Percentiles rank a stretch among this genome's conserved stretches.
phyloP scores from a whole-genome alignment of 2,888 invertebrate genomes.

The Aporophyla nigra region DNA sequence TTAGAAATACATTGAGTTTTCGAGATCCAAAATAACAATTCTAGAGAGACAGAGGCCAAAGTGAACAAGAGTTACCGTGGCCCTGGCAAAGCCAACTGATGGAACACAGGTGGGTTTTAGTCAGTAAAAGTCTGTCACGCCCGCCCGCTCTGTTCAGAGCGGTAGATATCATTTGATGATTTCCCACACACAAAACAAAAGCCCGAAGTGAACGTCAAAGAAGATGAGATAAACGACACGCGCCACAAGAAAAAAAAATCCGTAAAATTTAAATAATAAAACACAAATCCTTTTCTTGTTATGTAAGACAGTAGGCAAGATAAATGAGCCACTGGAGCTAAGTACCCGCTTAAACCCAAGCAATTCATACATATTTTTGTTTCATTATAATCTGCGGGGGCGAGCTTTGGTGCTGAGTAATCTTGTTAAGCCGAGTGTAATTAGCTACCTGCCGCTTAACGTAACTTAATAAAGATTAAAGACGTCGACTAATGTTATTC shows the following conservation, averaged over 20 bases:
- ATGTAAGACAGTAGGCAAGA: constrained; percentile 9
- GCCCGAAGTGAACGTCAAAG: not conserved
- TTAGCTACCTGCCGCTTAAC: constrained; percentile 24
- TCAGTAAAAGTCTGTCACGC: too few relatives aligned
- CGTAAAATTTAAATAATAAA: constrained; percentile 17
- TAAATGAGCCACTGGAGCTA: constrained; percentile 13
- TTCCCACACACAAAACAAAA: too few relatives aligned
- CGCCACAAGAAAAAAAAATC: not conserved
- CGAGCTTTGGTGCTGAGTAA: constrained; percentile 15
- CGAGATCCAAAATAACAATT: not conserved
- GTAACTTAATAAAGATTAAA: constrained; percentile 34
- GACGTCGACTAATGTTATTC: constrained; percentile 7
- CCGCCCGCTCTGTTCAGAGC: too few relatives aligned
- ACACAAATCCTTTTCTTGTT: constrained; percentile 17
- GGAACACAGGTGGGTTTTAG: too few relatives aligned
- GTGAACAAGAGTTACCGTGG: too few relatives aligned
- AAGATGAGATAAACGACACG: not conserved
- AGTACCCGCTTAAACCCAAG: constrained; percentile 14
- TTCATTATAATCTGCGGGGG: constrained; percentile 22
- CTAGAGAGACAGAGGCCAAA: not conserved
- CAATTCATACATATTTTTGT: constrained; percentile 31
- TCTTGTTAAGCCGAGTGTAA: constrained; percentile 34
- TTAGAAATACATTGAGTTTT: not conserved
- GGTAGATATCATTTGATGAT: too few relatives aligned
- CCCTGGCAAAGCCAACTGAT: too few relatives aligned